A percentile compares a stretch with the other conserved stretches of the same genome.
Conservation (phyloP, 2,113 vertebrate species). For the Laterallus jamaicensis region DNA sequence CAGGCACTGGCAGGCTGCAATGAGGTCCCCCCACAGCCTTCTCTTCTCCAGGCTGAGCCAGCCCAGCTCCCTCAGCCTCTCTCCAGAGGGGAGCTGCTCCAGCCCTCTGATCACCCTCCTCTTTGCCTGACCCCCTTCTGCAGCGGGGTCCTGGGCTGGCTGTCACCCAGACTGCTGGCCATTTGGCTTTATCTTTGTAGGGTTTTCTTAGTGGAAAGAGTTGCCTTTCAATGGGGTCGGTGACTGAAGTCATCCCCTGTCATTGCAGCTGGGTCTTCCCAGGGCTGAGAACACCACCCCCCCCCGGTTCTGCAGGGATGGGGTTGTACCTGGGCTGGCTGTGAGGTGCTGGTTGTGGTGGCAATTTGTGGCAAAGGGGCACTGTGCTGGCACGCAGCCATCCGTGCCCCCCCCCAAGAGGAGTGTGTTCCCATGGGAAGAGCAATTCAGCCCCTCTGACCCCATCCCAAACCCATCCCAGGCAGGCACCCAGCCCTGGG, state of each 20-base stretch:
- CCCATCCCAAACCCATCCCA: fast-evolving
- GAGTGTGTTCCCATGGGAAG: fast-evolving
- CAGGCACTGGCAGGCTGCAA: too few species aligned
- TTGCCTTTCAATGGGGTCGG: neutral
- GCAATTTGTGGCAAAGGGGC: fast-evolving
- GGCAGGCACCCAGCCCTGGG: neutral
- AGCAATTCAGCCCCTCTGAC: neutral
- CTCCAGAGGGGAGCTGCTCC: too few species aligned
- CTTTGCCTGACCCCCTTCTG: neutral
- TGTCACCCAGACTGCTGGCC: neutral
- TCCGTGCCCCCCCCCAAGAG: neutral
- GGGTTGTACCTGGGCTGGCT: neutral
- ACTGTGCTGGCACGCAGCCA: fast-evolving
- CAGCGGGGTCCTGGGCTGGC: neutral
- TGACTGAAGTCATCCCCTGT: neutral
- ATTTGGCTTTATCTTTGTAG: neutral
- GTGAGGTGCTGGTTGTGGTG: fast-evolving
- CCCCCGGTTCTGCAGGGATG: fast-evolving
- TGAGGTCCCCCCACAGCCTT: too few species aligned
- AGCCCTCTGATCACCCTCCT: neutral
- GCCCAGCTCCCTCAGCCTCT: too few species aligned
- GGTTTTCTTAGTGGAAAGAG: neutral
- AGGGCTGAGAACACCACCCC: neutral
- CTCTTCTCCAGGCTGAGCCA: too few species aligned
- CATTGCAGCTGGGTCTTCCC: neutral